Base-by-base conservation (phyloP, 2,888 invertebrate genomes). In the Dynastes maya region DNA sequence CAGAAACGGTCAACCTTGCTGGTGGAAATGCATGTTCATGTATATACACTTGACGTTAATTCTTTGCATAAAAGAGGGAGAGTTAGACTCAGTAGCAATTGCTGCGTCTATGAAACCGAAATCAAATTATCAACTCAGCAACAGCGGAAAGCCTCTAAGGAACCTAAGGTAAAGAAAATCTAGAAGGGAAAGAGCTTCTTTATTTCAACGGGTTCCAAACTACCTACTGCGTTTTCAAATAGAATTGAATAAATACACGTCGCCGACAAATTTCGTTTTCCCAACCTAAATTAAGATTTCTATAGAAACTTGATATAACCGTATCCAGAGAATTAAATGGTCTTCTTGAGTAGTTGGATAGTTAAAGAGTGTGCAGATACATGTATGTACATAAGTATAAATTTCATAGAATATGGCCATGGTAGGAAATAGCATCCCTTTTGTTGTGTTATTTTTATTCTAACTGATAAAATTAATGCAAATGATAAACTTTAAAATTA, bases 111-210 rank as follows among this genome's bases (percentile, higher is more conserved):
- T 29, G 70, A 32, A 70, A 70, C 27, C 32, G 70, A 70, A 70
- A 70, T 53, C 70, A 70, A 70, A 70, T 53, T 70, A 53, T 70
- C 53, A 51, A 70, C 29, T 70, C 70, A 70, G 70, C 70, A 70
- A 29, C 70, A 70, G 51, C 51, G 32, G 49, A 16, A 51, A 53
- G 53, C 49, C 51, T 27, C 51, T 53, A 51, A 68, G 37, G 68
- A 22, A 68, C 49, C 13, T 68, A 51, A 70, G 40, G 29, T 70
- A 53, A 53, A 11, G 70, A 32, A 53, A 70, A 51, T n/a, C 29
- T 70, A 51, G 55, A 51, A 68, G 29, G 70, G 32, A 51, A 53
- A 53, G 55, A 53, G 32, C 32, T 53, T 53, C 70, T 70, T 70
- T 70, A 70, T 70, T 70, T 70, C 70, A 70, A 55, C 32, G 51